These are phyloP conservation scores for Phyllostomus hastatus DNA, from an alignment of 2,113 vertebrate genomes.

Conservation along the genomic window DNA sequence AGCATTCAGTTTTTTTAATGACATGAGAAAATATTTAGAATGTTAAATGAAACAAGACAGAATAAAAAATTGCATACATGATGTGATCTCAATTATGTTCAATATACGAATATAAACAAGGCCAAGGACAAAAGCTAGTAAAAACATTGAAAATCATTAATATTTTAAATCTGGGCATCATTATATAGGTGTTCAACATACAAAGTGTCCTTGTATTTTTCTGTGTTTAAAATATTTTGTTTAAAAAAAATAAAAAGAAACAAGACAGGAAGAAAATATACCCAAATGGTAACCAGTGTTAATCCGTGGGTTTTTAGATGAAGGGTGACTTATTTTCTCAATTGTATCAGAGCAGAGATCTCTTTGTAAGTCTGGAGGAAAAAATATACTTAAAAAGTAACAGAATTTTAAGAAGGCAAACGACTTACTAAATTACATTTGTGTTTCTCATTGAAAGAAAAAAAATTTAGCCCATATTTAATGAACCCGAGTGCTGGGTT, in stretches of 20 bases:
- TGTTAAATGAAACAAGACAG: neutral
- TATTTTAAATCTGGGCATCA: neutral
- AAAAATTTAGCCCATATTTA: neutral
- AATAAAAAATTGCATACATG: neutral
- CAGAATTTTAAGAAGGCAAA: conserved; percentile 48
- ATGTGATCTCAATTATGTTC: conserved; percentile 1
- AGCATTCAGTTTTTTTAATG: conserved; percentile 26
- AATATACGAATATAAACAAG: conserved; percentile 26
- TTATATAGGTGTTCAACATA: neutral
- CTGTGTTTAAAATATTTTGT: conserved; percentile 20
- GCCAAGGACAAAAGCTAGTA: neutral
- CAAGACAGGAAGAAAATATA: neutral
- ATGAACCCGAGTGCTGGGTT: neutral
- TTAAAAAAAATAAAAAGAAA: conserved; percentile 39
- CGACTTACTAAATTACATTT: neutral
- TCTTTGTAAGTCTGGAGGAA: conserved; percentile 26
- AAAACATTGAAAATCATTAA: neutral
- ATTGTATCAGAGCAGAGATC: neutral
- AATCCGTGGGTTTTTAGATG: neutral
- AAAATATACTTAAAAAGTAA: conserved; percentile 38
- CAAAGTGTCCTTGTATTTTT: neutral
- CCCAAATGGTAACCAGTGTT: neutral
- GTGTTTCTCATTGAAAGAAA: conserved; percentile 39
- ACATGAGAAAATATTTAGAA: conserved; percentile 7
- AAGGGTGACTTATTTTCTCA: conserved; percentile 30